phyloP scores from a whole-genome alignment of 2,888 invertebrate species.

The Heliconius cydno region DNA sequence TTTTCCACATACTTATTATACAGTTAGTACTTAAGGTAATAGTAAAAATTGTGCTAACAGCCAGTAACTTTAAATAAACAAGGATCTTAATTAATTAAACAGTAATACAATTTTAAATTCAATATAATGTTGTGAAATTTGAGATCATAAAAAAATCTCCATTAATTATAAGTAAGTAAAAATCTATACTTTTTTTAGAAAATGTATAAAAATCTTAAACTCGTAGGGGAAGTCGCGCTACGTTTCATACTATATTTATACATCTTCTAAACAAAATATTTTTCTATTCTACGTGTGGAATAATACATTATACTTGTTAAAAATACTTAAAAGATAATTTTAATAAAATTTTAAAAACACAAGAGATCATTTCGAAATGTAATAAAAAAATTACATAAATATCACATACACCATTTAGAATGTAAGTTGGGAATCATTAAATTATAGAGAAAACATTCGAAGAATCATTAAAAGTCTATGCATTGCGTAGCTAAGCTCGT shows the following conservation, averaged over 20 bases:
- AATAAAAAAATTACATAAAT: background rate
- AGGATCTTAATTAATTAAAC: background rate
- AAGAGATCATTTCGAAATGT: background rate
- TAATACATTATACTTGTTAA: background rate
- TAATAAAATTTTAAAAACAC: background rate
- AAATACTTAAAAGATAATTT: background rate
- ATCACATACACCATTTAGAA: slow-evolving; percentile 24
- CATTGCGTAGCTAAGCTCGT: slow-evolving; percentile 76
- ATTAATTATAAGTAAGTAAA: background rate
- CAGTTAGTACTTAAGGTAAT: slow-evolving; percentile 8
- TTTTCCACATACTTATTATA: slow-evolving; percentile 16
- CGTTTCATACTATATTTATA: background rate
- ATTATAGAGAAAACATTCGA: background rate
- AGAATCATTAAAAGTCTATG: slow-evolving; percentile 40
- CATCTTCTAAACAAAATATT: slow-evolving; percentile 5
- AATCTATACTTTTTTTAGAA: background rate
- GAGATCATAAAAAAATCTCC: background rate
- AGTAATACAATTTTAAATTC: background rate
- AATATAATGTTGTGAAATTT: slow-evolving; percentile 7
- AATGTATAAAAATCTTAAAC: background rate
- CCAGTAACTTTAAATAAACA: background rate
- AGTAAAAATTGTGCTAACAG: slow-evolving; percentile 24
- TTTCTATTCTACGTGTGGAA: background rate
- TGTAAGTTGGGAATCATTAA: slow-evolving; percentile 15
- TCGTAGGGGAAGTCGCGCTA: background rate